These are phyloP conservation scores for Dunckerocampus dactyliophorus DNA, from an alignment of 2,113 vertebrate species.

Conservation along the genomic window DNA sequence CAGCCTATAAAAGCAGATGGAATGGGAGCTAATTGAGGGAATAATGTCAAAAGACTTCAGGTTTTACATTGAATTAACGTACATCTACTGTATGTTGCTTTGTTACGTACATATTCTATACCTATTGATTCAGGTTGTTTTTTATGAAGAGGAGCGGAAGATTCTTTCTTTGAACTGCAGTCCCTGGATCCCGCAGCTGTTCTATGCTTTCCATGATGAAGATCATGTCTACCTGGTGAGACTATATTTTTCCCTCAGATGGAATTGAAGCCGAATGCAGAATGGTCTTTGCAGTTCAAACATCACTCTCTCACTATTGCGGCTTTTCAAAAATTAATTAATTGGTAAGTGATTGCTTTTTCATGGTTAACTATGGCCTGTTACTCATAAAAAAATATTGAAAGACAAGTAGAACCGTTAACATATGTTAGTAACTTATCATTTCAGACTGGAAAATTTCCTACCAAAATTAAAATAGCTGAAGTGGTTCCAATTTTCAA, in stretches of 20 bases:
- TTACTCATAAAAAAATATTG: too few species aligned
- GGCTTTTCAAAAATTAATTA: too few species aligned
- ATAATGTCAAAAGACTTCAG: too few species aligned
- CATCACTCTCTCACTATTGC: neutral
- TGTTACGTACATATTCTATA: neutral
- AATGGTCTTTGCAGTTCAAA: neutral
- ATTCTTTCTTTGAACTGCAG: conserved; percentile 81
- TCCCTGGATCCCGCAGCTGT: conserved; percentile 89
- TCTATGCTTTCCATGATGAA: conserved; percentile 93
- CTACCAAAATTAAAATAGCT: too few species aligned
- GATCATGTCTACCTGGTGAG: conserved; percentile 89
- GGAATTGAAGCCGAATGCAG: neutral
- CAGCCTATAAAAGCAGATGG: neutral
- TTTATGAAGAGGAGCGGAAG: conserved; percentile 87
- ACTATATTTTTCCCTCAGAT: neutral
- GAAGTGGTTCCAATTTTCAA: too few species aligned
- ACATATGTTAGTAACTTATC: too few species aligned
- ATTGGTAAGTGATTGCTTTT: too few species aligned
- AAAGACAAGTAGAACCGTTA: too few species aligned
- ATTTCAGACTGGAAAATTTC: too few species aligned
- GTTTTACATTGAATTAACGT: too few species aligned
- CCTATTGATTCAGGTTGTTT: conserved; percentile 74
- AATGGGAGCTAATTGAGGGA: neutral
- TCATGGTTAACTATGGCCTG: too few species aligned
- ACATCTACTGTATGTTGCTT: neutral